Evolutionary conservation across 2,888 invertebrate genomes (phyloP).

Genomic region (Agrypnus murinus): DNA sequence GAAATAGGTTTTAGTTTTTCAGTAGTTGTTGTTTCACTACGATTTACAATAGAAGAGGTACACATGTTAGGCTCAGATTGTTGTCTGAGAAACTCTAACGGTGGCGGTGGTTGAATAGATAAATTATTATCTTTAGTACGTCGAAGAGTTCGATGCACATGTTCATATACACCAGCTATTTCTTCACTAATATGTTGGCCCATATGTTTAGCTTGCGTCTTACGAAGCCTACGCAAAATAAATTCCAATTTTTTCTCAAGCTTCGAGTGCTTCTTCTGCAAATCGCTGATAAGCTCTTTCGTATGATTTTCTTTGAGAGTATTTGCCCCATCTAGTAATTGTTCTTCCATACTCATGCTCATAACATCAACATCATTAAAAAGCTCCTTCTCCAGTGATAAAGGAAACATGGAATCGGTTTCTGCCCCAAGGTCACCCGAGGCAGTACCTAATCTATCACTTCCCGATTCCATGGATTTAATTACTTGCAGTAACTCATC

Average conservation of each 20-base stretch:
- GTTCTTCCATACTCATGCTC: constrained; percentile 72
- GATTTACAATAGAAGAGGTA: constrained; percentile 2
- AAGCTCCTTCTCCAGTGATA: constrained; percentile 67
- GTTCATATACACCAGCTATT: constrained; percentile 83
- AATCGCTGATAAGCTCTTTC: constrained; percentile 74
- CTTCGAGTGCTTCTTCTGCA: constrained; percentile 66
- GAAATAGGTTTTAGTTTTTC: constrained; percentile 71
- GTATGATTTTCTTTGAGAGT: constrained; percentile 69
- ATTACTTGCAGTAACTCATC: constrained; percentile 85
- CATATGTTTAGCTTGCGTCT: constrained; percentile 83
- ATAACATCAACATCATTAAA: constrained; percentile 74
- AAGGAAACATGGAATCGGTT: constrained; percentile 65
- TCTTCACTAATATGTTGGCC: constrained; percentile 88
- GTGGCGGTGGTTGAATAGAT: constrained; percentile 3
- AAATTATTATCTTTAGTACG: constrained; percentile 57
- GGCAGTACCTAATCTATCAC: constrained; percentile 67
- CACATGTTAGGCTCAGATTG: constrained; percentile 20
- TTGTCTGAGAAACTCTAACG: constrained; percentile 11
- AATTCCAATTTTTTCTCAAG: constrained; percentile 83
- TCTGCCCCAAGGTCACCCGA: constrained; percentile 63
- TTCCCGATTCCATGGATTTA: constrained; percentile 80
- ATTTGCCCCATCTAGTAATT: constrained; percentile 69
- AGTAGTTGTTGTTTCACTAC: neutral
- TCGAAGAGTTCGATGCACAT: constrained; percentile 77
- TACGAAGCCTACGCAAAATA: constrained; percentile 82